These are phyloP conservation scores for Menidia menidia DNA, from an alignment of 2,797 vertebrate genomes.

Conservation along the genomic window DNA sequence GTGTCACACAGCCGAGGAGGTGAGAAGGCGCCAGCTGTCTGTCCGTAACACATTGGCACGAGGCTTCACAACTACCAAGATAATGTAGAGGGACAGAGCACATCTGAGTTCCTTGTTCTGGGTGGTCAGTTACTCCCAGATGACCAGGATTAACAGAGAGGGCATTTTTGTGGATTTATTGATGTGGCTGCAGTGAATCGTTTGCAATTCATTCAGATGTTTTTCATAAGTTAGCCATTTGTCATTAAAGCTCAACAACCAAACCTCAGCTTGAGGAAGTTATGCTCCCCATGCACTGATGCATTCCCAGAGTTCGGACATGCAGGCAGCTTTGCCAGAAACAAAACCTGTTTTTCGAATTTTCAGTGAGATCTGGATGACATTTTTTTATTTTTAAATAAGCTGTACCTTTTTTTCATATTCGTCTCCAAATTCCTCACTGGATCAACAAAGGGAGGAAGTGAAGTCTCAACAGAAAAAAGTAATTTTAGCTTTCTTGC, in stretches of 20 bases:
- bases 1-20: constrained; percentile 36
- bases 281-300: not conserved
- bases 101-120: not conserved
- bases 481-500: constrained; percentile 18
- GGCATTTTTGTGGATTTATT: constrained; percentile 27
- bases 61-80: constrained; percentile 1
- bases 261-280: constrained; percentile 13
- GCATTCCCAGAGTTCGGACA: not conserved
- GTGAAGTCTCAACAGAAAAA: not conserved
- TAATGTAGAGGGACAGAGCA: not conserved
- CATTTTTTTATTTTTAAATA: not conserved
- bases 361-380: not conserved
- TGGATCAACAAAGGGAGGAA: not conserved
- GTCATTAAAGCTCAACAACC: constrained; percentile 12
- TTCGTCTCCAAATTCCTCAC: not conserved
- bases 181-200: constrained; percentile 7
- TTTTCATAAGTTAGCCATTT: constrained; percentile 33
- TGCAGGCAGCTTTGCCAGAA: constrained; percentile 1
- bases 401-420: not conserved
- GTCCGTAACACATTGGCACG: constrained; percentile 35
- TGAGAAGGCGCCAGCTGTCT: constrained; percentile 38
- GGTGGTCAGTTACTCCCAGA: constrained; percentile 10
- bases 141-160: constrained; percentile 22
- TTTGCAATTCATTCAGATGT: constrained; percentile 13
- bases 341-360: not conserved